Percentiles rank a stretch among this genome's conserved stretches.
Conservation (phyloP, 2,888 invertebrate genomes). For the Epistrophe grossulariae region DNA sequence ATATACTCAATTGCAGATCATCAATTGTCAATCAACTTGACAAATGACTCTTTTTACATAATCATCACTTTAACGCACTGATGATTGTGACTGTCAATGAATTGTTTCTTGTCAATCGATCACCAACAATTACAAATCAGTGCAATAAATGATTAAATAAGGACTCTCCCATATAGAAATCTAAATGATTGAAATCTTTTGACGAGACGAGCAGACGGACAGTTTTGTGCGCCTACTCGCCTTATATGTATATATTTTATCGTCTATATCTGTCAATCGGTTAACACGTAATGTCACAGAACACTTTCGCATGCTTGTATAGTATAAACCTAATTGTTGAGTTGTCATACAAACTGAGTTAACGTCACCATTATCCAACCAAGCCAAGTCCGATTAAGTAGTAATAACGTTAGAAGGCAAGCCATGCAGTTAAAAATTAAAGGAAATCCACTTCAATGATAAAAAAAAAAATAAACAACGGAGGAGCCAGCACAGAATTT, state of each 20-base stretch:
- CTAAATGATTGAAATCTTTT: conserved; percentile 9
- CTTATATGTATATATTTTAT: too few relatives aligned
- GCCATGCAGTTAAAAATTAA: not conserved
- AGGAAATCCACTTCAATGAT: conserved; percentile 24
- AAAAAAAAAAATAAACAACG: not conserved
- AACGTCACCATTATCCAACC: conserved; percentile 25
- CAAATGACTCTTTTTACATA: conserved; percentile 64
- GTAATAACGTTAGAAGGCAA: not conserved
- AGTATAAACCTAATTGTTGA: conserved; percentile 34
- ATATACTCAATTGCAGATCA: conserved; percentile 31
- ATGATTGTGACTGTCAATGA: conserved; percentile 33
- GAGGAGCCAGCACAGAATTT: not conserved
- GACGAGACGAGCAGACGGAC: not conserved
- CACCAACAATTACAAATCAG: conserved; percentile 5
- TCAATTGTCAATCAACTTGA: conserved; percentile 61
- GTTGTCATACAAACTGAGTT: conserved; percentile 48
- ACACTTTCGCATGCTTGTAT: conserved; percentile 11
- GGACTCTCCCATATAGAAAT: conserved; percentile 29
- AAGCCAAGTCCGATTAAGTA: conserved; percentile 41
- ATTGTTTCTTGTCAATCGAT: conserved; percentile 41
- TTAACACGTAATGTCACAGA: conserved; percentile 40
- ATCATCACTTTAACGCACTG: conserved; percentile 36
- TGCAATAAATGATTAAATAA: conserved; percentile 29
- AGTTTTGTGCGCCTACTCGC: not conserved
- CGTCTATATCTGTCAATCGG: conserved; percentile 51